Evolutionary conservation across 2,113 vertebrate species (phyloP).

Genomic region (Aleadryas rufinucha): DNA sequence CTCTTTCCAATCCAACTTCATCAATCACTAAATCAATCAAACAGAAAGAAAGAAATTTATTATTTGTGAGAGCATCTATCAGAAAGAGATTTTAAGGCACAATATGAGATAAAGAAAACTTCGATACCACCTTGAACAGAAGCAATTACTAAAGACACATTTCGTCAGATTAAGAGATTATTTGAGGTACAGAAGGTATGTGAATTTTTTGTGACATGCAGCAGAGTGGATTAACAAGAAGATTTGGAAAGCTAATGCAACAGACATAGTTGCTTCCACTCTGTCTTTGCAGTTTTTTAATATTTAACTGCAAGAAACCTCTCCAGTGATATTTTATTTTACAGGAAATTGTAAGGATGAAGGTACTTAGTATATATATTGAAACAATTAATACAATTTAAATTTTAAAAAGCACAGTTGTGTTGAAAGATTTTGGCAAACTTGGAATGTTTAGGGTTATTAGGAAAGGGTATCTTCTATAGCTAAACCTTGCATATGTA

Average conservation of each 20-base stretch:
- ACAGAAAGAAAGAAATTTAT: neutral
- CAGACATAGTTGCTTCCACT: neutral
- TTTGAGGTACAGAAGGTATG: neutral
- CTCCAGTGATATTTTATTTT: neutral
- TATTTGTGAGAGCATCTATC: neutral
- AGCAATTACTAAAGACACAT: neutral
- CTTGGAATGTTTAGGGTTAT: neutral
- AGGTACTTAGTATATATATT: neutral
- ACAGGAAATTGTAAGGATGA: neutral
- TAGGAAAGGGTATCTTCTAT: neutral
- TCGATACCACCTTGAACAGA: neutral
- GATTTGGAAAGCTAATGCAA: neutral
- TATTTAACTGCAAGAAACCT: neutral
- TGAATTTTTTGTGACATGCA: neutral
- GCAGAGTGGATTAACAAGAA: neutral
- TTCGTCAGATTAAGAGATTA: neutral
- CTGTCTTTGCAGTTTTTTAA: neutral
- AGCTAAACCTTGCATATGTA: neutral
- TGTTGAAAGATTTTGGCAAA: neutral
- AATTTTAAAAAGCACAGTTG: neutral
- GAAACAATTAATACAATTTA: neutral
- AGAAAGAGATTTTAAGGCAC: neutral
- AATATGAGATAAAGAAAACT: neutral
- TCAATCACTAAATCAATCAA: neutral
- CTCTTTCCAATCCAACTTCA: neutral